Conservation (phyloP, 2,888 invertebrate species). For the Liopterus haemorrhoidalis region DNA sequence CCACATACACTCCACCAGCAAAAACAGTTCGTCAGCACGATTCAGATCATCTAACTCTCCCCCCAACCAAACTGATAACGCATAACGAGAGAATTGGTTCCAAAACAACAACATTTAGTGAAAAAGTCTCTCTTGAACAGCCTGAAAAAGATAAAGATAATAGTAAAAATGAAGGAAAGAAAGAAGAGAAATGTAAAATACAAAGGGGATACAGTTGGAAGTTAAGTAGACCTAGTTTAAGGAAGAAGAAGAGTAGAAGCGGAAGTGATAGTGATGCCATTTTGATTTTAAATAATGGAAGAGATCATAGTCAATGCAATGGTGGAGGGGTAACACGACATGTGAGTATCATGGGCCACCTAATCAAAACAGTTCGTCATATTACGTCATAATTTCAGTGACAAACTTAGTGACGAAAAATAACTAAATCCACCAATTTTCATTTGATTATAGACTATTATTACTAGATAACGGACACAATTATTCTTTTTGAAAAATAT, state of each 20-base stretch:
- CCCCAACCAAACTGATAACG: slow-evolving; percentile 41
- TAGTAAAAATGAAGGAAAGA: slow-evolving; percentile 33
- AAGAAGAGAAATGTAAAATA: slow-evolving; percentile 50
- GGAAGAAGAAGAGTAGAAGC: slow-evolving; percentile 55
- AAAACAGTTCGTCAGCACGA: slow-evolving; percentile 40
- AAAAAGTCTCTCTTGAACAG: slow-evolving; percentile 37
- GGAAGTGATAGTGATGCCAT: slow-evolving; percentile 57
- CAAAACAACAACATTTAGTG: slow-evolving; percentile 44
- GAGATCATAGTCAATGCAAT: slow-evolving; percentile 70
- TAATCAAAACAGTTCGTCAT: slow-evolving; percentile 13
- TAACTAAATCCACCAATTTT: not conserved
- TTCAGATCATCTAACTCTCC: slow-evolving; percentile 25
- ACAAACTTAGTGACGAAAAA: too few species aligned
- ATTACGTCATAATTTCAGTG: too few species aligned
- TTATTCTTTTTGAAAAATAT: too few species aligned
- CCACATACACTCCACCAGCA: slow-evolving; percentile 45
- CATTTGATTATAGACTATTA: not conserved
- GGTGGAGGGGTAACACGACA: slow-evolving; percentile 47
- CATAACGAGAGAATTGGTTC: slow-evolving; percentile 45
- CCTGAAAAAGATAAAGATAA: slow-evolving; percentile 26
- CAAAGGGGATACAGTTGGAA: slow-evolving; percentile 72
- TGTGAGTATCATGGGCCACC: slow-evolving; percentile 38
- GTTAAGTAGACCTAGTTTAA: slow-evolving; percentile 66
- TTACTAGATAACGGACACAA: too few species aligned
- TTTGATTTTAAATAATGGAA: slow-evolving; percentile 62